Percentiles rank a stretch among this genome's conserved stretches.
Evolutionary conservation across 2,113 vertebrate species (phyloP).

Genomic region (Danionella cerebrum): DNA sequence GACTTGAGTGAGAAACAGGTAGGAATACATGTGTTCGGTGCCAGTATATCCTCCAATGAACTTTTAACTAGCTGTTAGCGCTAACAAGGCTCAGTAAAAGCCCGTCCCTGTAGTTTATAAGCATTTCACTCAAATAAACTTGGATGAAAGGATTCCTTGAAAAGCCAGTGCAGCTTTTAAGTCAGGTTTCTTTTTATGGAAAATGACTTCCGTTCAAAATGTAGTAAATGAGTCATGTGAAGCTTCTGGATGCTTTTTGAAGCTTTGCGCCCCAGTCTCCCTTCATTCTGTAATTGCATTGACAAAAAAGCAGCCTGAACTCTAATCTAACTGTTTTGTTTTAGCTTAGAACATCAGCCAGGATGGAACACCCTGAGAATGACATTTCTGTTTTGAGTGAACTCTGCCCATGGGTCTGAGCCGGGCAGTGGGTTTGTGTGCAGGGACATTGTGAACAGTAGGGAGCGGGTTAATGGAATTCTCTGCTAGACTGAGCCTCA

Average conservation of each 20-base stretch:
- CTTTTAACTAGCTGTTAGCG: too few species aligned
- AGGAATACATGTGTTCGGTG: not conserved
- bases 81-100: not conserved
- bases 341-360: not conserved
- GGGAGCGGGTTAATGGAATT: conserved; percentile 33
- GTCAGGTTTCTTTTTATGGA: not conserved
- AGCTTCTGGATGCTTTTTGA: not conserved
- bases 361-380: not conserved
- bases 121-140: not conserved
- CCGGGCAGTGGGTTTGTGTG: conserved; percentile 1
- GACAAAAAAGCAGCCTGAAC: not conserved
- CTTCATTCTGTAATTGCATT: not conserved
- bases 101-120: not conserved
- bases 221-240: not conserved
- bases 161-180: not conserved
- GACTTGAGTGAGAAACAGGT: not conserved
- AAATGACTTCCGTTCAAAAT: not conserved
- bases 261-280: too few species aligned
- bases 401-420: too few species aligned
- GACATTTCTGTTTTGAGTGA: too few species aligned
- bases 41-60: not conserved
- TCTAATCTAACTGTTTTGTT: not conserved
- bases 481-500: conserved; percentile 26
- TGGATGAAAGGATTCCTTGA: not conserved
- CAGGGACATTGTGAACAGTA: conserved; percentile 20